Evolutionary conservation across 2,888 invertebrate species (phyloP).

Genomic region (Acanthosepion pharaonis): DNA sequence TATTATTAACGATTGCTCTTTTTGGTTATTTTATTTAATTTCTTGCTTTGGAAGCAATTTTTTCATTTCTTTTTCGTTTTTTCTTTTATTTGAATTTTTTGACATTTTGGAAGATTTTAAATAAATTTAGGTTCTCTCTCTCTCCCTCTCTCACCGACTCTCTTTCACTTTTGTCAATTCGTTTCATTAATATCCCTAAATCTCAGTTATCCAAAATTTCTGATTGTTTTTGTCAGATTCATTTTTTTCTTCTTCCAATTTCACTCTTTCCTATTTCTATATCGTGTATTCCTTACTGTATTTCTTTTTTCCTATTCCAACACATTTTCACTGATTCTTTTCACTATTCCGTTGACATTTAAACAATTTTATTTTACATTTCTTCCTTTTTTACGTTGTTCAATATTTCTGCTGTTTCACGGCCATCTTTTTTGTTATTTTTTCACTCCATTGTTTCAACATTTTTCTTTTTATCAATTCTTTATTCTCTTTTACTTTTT

Average conservation of each 20-base stretch:
- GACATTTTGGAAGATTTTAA: background rate
- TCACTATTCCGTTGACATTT: too few relatives aligned
- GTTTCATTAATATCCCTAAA: background rate
- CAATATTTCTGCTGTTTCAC: background rate
- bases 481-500: background rate
- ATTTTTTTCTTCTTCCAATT: background rate
- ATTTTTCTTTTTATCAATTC: too few relatives aligned
- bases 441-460: too few relatives aligned
- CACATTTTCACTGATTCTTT: too few relatives aligned
- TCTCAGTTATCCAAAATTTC: background rate
- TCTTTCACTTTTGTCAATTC: background rate
- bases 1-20: background rate
- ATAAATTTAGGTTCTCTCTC: background rate
- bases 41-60: too few relatives aligned
- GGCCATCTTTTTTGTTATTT: too few relatives aligned
- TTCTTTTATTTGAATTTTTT: background rate
- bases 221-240: background rate
- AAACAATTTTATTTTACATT: too few relatives aligned
- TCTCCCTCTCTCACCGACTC: background rate
- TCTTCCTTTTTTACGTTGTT: background rate
- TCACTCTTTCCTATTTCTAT: too few relatives aligned
- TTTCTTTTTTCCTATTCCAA: too few relatives aligned
- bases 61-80: background rate
- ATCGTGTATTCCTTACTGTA: too few relatives aligned
- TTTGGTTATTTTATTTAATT: background rate